Evolutionary conservation across 1,140 invertebrate genomes (phyloP).

Genomic region (Homalodisca vitripennis): DNA sequence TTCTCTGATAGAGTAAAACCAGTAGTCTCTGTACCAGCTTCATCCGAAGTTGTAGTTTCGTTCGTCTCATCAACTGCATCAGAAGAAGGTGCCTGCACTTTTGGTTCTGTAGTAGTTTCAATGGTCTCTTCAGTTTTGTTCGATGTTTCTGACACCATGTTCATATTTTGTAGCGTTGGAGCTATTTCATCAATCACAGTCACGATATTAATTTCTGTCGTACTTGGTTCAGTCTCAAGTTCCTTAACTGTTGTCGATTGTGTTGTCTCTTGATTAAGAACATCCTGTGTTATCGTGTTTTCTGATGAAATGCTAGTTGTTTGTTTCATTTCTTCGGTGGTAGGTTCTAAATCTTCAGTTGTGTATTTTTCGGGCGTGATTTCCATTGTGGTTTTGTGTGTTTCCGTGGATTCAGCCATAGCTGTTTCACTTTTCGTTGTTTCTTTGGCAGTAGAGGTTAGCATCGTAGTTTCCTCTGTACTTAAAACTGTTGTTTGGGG

Average conservation of each 20-base stretch:
- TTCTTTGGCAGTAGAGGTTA: background rate
- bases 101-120: no score
- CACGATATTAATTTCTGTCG: background rate
- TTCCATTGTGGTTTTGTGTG: background rate
- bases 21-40: no score
- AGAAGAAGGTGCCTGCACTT: background rate
- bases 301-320: background rate
- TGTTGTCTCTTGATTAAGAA: slow-evolving; percentile 8
- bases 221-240: slow-evolving; percentile 1
- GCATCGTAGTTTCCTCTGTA: no score
- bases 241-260: background rate
- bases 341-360: background rate
- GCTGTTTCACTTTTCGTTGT: slow-evolving; percentile 12
- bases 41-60: no score
- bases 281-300: background rate
- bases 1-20: no score
- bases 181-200: background rate
- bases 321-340: background rate
- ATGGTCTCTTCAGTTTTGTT: slow-evolving; percentile 3
- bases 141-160: background rate
- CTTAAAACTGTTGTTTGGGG: no score
- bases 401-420: background rate
- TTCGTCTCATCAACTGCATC: no score
- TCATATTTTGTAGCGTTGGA: background rate
- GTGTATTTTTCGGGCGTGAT: background rate